A percentile compares a stretch with the other conserved stretches of the same genome.
These are phyloP conservation scores for Scopus umbretta DNA, from an alignment of 2,113 vertebrate genomes.

Conservation along the genomic window DNA sequence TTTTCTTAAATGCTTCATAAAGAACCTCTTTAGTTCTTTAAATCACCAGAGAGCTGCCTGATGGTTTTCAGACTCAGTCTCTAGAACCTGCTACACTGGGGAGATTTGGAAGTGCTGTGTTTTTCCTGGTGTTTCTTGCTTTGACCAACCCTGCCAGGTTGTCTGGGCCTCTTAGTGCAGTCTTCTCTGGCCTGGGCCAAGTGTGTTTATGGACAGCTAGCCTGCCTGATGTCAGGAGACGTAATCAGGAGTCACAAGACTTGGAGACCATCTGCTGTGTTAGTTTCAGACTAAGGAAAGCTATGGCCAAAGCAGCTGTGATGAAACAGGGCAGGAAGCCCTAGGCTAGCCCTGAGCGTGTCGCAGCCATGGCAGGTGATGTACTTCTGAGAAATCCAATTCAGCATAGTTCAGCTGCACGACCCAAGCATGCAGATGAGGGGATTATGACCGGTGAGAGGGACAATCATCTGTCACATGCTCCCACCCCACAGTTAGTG, in stretches of 20 bases:
- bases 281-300: neutral
- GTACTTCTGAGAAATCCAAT: neutral
- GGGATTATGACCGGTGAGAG: neutral
- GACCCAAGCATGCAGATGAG: neutral
- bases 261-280: neutral
- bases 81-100: neutral
- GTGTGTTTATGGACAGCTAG: neutral
- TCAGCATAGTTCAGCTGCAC: neutral
- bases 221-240: neutral
- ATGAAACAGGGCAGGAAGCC: neutral
- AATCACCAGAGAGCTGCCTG: neutral
- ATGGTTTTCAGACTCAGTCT: neutral
- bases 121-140: neutral
- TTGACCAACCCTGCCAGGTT: neutral
- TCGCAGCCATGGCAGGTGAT: neutral
- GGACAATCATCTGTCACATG: neutral
- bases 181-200: neutral
- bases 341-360: neutral
- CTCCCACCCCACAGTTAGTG: neutral
- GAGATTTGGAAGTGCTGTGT: neutral
- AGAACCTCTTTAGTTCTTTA: neutral
- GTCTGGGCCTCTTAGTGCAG: neutral
- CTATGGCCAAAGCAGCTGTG: neutral
- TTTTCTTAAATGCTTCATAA: neutral
- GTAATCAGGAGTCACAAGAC: neutral